Conservation (phyloP, 1,140 invertebrate species). For the Scaptomyza graminum region DNA sequence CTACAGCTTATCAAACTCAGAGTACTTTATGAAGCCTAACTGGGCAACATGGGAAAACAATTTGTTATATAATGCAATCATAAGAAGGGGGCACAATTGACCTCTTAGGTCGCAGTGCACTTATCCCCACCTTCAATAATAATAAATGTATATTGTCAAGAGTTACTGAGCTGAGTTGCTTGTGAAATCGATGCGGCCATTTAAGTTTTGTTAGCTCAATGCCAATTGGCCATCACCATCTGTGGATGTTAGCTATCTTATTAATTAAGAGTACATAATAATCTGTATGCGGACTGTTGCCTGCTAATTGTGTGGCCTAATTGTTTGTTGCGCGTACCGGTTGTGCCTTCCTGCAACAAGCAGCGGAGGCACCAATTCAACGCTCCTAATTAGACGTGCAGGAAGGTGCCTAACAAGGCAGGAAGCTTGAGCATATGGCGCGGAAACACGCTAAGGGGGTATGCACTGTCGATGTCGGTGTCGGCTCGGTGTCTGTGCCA, state of each 20-base stretch:
- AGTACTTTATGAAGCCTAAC: no score
- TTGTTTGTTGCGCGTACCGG: conserved; percentile 39
- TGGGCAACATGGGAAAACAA: no score
- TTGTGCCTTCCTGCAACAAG: conserved; percentile 26
- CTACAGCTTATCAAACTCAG: no score
- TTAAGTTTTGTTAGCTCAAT: no score
- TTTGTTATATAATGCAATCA: no score
- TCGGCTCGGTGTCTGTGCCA: conserved; percentile 17
- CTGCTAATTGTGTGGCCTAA: conserved; percentile 50
- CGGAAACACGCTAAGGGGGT: conserved; percentile 56
- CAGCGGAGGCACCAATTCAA: conserved; percentile 8
- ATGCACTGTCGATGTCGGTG: conserved; percentile 12
- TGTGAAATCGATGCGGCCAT: no score
- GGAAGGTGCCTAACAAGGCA: conserved; percentile 67
- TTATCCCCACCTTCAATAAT: no score
- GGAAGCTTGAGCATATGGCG: conserved; percentile 56
- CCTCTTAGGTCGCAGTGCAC: no score
- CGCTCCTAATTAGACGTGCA: conserved; percentile 56
- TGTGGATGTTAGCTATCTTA: no score
- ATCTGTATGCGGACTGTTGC: neutral
- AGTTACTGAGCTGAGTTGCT: no score
- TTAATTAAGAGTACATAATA: neutral
- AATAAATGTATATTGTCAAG: no score
- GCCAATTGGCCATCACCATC: neutral
- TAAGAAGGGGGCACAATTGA: no score